A percentile compares a stretch with the other conserved stretches of the same genome.
Conservation (phyloP, 1,140 invertebrate species). For the Cheumatopsyche charites region DNA sequence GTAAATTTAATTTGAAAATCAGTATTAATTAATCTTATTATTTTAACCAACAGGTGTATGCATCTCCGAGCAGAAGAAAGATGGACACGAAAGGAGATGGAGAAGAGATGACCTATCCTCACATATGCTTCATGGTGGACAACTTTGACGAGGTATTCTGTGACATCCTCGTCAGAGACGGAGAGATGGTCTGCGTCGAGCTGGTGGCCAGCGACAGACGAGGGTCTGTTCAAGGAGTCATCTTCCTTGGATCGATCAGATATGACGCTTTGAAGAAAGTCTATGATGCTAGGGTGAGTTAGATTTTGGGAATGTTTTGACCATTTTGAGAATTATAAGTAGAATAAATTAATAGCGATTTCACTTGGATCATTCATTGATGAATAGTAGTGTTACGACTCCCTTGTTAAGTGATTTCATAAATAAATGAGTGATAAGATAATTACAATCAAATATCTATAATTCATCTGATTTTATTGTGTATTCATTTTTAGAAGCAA, state of each 20-base stretch:
- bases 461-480: no score
- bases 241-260: constrained; percentile 95
- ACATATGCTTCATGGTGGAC: constrained; percentile 99
- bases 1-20: no score
- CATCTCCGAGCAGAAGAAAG: constrained; percentile 91
- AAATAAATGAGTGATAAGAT: no score
- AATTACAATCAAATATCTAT: no score
- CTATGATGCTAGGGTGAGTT: constrained; percentile 91
- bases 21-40: not conserved
- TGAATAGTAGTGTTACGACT: no score
- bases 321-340: no score
- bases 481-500: no score
- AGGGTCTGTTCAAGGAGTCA: constrained; percentile 84
- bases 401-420: no score
- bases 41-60: constrained; percentile 75
- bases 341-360: no score
- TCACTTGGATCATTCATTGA: no score
- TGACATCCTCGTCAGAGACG: constrained; percentile 94
- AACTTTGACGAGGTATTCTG: constrained; percentile 98
- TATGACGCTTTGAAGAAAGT: constrained; percentile 97
- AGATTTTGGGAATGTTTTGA: no score
- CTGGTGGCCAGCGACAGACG: constrained; percentile 89
- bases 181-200: constrained; percentile 98
- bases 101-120: constrained; percentile 98
- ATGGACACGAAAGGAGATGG: constrained; percentile 99